Evolutionary conservation across 1,140 invertebrate genomes (phyloP).

Genomic region (Colletes latitarsis): DNA sequence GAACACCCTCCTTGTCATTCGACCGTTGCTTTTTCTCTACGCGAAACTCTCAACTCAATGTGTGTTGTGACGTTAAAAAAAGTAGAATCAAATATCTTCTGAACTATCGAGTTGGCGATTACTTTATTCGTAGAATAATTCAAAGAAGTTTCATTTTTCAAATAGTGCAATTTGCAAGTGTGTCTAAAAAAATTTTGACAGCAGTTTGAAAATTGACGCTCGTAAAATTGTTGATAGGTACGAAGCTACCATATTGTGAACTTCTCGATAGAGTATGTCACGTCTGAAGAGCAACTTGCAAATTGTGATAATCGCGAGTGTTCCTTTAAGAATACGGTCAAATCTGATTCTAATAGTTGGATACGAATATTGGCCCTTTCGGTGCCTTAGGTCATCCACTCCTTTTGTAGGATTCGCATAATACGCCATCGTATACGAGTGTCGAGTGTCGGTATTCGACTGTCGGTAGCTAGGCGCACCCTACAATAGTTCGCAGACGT

Average conservation of each 20-base stretch:
- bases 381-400: slow-evolving; percentile 25
- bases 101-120: no score
- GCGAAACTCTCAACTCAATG: no score
- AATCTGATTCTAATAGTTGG: slow-evolving; percentile 54
- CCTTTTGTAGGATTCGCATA: slow-evolving; percentile 44
- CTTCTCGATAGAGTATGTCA: no score
- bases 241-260: no score
- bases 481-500: slow-evolving; percentile 66
- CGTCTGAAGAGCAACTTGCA: background rate
- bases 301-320: slow-evolving; percentile 41
- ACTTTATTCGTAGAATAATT: no score
- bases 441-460: slow-evolving; percentile 58
- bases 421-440: slow-evolving; percentile 46
- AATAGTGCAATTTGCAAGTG: no score
- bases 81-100: no score
- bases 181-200: no score
- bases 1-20: background rate
- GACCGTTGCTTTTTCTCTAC: background rate
- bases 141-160: no score
- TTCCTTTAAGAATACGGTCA: slow-evolving; percentile 19
- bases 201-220: no score
- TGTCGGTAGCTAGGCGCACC: slow-evolving; percentile 55
- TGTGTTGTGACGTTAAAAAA: no score
- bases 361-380: slow-evolving; percentile 45
- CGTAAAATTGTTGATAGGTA: no score